These are phyloP conservation scores for Odontocerum albicorne DNA, from an alignment of 2,888 invertebrate species.

Conservation along the genomic window DNA sequence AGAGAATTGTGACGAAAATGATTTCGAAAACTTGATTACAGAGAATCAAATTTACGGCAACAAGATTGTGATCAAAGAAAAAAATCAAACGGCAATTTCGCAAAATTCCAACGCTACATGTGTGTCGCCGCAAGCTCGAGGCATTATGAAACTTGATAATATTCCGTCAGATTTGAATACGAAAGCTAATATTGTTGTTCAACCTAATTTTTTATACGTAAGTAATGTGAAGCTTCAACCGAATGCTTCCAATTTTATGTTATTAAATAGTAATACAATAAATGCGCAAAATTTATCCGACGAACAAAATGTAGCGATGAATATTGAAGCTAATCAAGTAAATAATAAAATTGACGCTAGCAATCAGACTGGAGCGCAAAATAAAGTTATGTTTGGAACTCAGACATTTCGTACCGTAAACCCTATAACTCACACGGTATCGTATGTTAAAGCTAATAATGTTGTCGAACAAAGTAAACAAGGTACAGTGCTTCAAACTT, in stretches of 20 bases:
- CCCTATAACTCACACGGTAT: constrained; percentile 29
- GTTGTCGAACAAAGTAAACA: constrained; percentile 21
- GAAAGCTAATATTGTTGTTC: constrained; percentile 47
- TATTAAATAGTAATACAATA: constrained; percentile 38
- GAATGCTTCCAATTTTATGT: constrained; percentile 46
- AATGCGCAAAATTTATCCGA: constrained; percentile 6
- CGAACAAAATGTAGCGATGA: constrained; percentile 7
- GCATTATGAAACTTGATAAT: constrained; percentile 40
- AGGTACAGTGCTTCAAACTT: constrained; percentile 29
- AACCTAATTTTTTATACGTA: constrained; percentile 53
- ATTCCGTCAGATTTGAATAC: constrained; percentile 41
- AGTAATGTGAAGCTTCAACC: constrained; percentile 53
- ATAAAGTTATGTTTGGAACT: constrained; percentile 15
- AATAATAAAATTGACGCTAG: constrained; percentile 5
- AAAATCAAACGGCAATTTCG: constrained; percentile 47
- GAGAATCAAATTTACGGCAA: constrained; percentile 60
- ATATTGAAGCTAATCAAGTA: neutral
- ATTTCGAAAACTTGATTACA: constrained; percentile 58
- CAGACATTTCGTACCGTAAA: constrained; percentile 32
- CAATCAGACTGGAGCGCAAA: constrained; percentile 9
- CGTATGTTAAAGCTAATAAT: constrained; percentile 29
- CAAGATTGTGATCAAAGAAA: constrained; percentile 60
- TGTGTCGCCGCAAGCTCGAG: constrained; percentile 43
- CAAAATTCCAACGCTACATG: constrained; percentile 43
- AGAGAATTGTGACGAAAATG: constrained; percentile 55